A percentile compares a stretch with the other conserved stretches of the same genome.
These are phyloP conservation scores for Caerostris extrusa DNA, from an alignment of 1,140 invertebrate species.

Conservation along the genomic window DNA sequence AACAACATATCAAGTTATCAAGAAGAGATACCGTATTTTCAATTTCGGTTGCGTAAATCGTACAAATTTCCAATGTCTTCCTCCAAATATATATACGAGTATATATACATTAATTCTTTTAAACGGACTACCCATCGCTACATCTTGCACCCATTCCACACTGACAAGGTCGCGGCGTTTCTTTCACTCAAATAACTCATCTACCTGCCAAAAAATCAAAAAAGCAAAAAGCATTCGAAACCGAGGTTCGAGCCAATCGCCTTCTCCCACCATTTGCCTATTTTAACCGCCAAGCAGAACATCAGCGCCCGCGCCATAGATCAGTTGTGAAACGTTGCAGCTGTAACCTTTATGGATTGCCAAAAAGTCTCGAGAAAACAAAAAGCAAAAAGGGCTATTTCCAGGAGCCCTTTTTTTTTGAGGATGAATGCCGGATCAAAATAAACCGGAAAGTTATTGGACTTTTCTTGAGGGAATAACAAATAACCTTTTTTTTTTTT, in stretches of 20 bases:
- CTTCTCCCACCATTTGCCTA: neutral
- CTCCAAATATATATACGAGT: too few relatives aligned
- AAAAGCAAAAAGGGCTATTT: neutral
- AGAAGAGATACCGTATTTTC: too few relatives aligned
- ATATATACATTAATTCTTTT: too few relatives aligned
- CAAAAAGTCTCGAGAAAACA: neutral
- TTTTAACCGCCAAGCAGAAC: neutral
- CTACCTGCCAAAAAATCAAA: neutral
- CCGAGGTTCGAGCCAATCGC: neutral
- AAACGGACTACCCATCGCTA: too few relatives aligned
- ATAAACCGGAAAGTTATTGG: slow-evolving; percentile 25
- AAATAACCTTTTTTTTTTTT: neutral
- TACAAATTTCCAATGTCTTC: too few relatives aligned
- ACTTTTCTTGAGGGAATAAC: neutral
- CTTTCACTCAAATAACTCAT: neutral
- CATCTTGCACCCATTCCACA: neutral
- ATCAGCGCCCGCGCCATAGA: neutral
- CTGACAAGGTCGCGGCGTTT: neutral
- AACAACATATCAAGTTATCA: too few relatives aligned
- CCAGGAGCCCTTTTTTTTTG: neutral
- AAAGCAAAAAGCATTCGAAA: neutral
- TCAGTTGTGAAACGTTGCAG: slow-evolving; percentile 9
- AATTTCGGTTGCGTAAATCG: too few relatives aligned
- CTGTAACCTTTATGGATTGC: slow-evolving; percentile 39
- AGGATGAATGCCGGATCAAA: neutral